These are phyloP conservation scores for Anagyrus pseudococci DNA, from an alignment of 2,888 invertebrate genomes.

Conservation along the genomic window DNA sequence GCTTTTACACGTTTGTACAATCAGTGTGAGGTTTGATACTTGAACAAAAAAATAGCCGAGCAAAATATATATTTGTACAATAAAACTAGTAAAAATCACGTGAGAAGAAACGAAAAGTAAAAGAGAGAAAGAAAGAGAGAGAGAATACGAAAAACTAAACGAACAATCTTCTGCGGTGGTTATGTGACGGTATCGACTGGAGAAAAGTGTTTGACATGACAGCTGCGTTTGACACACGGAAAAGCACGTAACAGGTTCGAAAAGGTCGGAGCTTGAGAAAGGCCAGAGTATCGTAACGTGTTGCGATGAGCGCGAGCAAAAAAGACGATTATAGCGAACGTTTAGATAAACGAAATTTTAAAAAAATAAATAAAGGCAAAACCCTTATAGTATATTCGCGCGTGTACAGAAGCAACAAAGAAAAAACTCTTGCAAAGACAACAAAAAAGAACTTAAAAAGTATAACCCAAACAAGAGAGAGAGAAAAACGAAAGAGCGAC, in stretches of 20 bases:
- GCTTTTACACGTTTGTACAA: slow-evolving; percentile 39
- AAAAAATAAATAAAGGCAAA: slow-evolving; percentile 24
- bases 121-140: neutral
- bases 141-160: no score
- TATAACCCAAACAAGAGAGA: no score
- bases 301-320: slow-evolving; percentile 29
- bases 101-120: slow-evolving; percentile 5
- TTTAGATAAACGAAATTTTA: neutral
- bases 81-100: no score
- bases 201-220: no score
- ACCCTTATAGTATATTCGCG: slow-evolving; percentile 44
- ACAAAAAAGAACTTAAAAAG: no score
- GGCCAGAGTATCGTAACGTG: slow-evolving; percentile 35
- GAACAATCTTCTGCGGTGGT: no score
- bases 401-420: slow-evolving; percentile 39
- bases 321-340: slow-evolving; percentile 15
- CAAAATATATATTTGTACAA: slow-evolving; percentile 21
- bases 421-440: no score
- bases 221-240: no score
- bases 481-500: slow-evolving; percentile 13
- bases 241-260: no score
- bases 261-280: neutral
- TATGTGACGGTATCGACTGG: no score
- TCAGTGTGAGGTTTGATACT: slow-evolving; percentile 35
- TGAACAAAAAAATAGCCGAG: slow-evolving; percentile 18